A percentile compares a stretch with the other conserved stretches of the same genome.
These are phyloP conservation scores for Notothenia coriiceps DNA, from an alignment of 2,113 vertebrate genomes.

Conservation along the genomic window DNA sequence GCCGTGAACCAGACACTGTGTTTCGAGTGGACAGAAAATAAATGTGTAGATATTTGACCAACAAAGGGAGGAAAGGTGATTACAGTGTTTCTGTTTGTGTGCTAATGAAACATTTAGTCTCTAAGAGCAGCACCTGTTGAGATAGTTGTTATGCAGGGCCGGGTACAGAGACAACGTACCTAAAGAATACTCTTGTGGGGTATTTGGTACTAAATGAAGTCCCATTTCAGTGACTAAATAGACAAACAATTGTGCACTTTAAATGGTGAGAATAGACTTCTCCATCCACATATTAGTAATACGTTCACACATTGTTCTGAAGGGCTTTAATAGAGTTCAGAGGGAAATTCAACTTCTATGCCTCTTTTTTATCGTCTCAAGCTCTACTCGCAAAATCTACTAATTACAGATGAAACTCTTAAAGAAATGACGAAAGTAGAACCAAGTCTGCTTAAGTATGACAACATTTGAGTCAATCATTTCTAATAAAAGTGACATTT, in stretches of 20 bases:
- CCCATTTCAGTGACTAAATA: neutral
- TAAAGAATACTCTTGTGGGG: too few relatives aligned
- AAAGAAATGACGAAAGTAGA: neutral
- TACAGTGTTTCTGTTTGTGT: neutral
- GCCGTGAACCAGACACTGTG: conserved; percentile 20
- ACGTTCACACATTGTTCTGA: neutral
- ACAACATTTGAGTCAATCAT: neutral
- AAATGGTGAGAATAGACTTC: too few relatives aligned
- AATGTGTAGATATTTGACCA: neutral
- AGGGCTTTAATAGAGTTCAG: neutral
- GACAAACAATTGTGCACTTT: neutral
- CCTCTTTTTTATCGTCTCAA: neutral
- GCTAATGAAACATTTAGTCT: neutral
- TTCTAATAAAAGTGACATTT: neutral
- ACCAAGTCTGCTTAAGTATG: neutral
- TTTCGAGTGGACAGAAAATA: neutral
- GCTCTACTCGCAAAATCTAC: too few relatives aligned
- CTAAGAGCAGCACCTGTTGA: conserved; percentile 7
- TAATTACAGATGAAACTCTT: neutral
- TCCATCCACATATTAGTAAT: too few relatives aligned
- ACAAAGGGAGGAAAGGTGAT: neutral
- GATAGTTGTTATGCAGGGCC: neutral
- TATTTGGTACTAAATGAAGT: neutral
- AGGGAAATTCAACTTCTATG: too few relatives aligned
- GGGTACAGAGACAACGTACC: neutral